Evolutionary conservation across 2,888 invertebrate species (phyloP), one percentile per base, ranked within the genome.

Genomic region (Lithophane semibrunnea): DNA sequence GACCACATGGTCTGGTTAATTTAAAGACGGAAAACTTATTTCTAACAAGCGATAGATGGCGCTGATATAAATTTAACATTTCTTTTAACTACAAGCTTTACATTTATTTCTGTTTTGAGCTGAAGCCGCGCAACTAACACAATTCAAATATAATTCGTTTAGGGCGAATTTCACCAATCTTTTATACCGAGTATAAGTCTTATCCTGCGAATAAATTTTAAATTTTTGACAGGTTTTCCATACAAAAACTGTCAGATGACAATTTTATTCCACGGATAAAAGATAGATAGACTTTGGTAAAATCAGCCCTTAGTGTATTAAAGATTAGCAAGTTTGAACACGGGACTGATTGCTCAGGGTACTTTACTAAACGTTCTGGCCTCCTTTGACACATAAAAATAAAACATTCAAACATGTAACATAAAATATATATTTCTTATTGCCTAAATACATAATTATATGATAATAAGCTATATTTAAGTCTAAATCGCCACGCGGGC

Each of bases 341-440:
- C n/a, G 5, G 2, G 5, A 5, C 37, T 37, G 37, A 37, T 37
- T 37, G 5, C 37, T 37, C 4, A 37, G 37, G 5, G 5, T 21
- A 37, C 16, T 44, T 18, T 16, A 24, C 16, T 52, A 3, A 67
- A 29, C 2, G 12, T 29, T 49, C 1, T 18, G 4, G 2, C 24
- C 16, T 16, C 8, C 2, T 77, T 54, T 74, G 13, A 0, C n/a
- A 8, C 5, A 9, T 9, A n/a, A 64, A 86, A 87, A 88, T 90
- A 85, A 88, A 83, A 88, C 79, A 68, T 71, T 0, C 0, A 52
- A 68, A 76, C 47, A 78, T 85, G 77, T 90, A 91, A 92, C 91
- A 88, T 90, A 91, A 91, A 89, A 90, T 93, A 92, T 93, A 93
- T 92, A 92, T 92, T 92, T 91, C 93, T 93, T 93, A 93, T 56